Base-by-base conservation (phyloP, 1,140 invertebrate genomes). In the Luehdorfia chinensis region DNA sequence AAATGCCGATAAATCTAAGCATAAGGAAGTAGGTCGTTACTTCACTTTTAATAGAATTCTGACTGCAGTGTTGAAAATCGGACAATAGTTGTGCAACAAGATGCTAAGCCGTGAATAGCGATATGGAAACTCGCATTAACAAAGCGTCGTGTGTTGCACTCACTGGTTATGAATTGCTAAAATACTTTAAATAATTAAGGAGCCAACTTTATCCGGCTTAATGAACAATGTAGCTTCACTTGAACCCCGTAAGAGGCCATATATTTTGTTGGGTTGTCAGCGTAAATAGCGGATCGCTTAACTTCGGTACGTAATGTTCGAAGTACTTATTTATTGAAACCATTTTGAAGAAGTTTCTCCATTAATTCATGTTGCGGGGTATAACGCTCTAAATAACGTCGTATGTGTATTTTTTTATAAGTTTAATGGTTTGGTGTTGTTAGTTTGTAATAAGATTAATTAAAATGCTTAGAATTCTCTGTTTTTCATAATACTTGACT, bases 251-350 rank as follows among this genome's bases (percentile, higher is more conserved):
- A 43, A 41, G 39, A 28, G 39, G 39, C 39, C 15, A 43, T 43
- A 43, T 43, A 50, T 30, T 55, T 45, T 6, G 16, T 30, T 32
- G 25, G 15, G 19, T 28, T 41, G 41, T 31, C 45, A 21, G 46
- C 43, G 49, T 55, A 53, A 44, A 44, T 50, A 49, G 31, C 19
- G 21, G 50, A 50, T 56, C 49, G 47, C 41, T 43, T 45, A 55
- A 63, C 50, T 55, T 59, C 52, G 21, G 36, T 33, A 27, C 27
- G 27, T 28, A 27, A 36, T 51, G 43, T 41, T 50, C 43, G 33
- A 34, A 50, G 30, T 34, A 27, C 13, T 58, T 52, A 54, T 59
- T 50, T 59, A 59, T 59, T 59, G 47, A 47, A 39, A 34, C 50
- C 25, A 31, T 47, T 54, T 45, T 53, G 50, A 44, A 44, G 31